phyloP scores from a whole-genome alignment of 1,140 invertebrate genomes.

The Lithobius niger region DNA sequence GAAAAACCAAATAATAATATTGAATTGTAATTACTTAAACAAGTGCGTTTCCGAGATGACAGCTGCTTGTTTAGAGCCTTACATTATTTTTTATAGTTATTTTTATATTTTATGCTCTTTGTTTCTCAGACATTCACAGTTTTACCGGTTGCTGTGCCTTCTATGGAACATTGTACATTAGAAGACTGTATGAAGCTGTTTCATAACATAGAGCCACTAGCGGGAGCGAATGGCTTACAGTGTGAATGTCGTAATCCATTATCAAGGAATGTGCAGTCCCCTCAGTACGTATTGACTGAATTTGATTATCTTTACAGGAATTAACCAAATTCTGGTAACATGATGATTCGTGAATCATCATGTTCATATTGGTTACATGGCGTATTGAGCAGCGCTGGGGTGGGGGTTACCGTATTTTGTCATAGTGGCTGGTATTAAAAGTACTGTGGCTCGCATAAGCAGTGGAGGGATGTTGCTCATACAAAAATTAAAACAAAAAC shows the following conservation, averaged over 20 bases:
- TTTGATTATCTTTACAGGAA: background rate
- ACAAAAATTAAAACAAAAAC: too few relatives aligned
- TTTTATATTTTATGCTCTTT: background rate
- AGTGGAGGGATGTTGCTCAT: too few relatives aligned
- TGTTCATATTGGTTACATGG: too few relatives aligned
- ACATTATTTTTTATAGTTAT: background rate
- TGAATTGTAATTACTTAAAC: too few relatives aligned
- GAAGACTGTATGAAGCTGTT: background rate
- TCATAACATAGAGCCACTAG: background rate
- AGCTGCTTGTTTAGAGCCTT: too few relatives aligned
- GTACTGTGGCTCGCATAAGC: too few relatives aligned
- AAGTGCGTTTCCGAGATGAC: too few relatives aligned
- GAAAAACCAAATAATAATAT: too few relatives aligned
- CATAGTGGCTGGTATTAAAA: too few relatives aligned
- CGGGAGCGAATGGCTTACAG: background rate
- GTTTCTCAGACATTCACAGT: background rate
- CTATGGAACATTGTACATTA: background rate
- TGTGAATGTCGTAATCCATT: background rate
- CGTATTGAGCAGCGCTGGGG: too few relatives aligned
- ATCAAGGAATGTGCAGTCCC: background rate
- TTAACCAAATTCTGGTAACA: background rate
- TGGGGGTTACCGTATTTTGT: too few relatives aligned
- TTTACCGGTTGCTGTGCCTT: background rate
- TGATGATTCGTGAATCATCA: too few relatives aligned
- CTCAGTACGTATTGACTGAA: background rate